Evolutionary conservation across 2,888 invertebrate genomes (phyloP).

Genomic region (Dorcus parallelipipedus): DNA sequence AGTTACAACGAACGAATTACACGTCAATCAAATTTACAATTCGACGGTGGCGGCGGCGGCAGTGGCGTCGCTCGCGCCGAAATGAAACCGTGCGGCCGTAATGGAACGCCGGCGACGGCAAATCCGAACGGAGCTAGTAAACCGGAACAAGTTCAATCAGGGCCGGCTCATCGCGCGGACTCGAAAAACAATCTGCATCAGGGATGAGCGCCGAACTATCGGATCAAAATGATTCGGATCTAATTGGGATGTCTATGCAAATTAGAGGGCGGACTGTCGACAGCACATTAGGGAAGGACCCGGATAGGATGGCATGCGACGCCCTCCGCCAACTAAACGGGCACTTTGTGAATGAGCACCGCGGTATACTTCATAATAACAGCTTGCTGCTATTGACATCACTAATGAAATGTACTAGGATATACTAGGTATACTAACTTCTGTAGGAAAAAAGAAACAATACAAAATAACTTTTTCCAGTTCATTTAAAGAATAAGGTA

Average conservation of each 20-base stretch:
- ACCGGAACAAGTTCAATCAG: not conserved
- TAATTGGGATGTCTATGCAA: conserved; percentile 36
- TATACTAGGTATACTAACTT: too few species aligned
- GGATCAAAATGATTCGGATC: conserved; percentile 31
- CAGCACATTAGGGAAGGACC: conserved; percentile 24
- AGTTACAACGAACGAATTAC: too few species aligned
- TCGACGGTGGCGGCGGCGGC: too few species aligned
- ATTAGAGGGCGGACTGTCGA: conserved; percentile 29
- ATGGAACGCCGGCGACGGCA: too few species aligned
- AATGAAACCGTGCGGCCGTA: too few species aligned
- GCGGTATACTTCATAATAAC: not conserved
- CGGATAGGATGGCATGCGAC: conserved; percentile 19
- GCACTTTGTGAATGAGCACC: not conserved
- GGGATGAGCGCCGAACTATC: conserved; percentile 32
- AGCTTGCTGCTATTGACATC: not conserved
- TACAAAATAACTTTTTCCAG: too few species aligned
- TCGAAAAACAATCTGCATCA: conserved; percentile 33
- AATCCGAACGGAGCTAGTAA: too few species aligned
- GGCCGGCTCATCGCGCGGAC: not conserved
- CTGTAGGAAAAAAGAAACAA: too few species aligned
- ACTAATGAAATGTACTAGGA: too few species aligned
- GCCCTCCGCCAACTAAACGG: conserved; percentile 20
- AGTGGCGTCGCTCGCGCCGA: too few species aligned
- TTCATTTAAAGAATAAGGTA: too few species aligned
- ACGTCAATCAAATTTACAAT: too few species aligned